Percentiles rank a stretch among this genome's conserved stretches.
phyloP scores from a whole-genome alignment of 2,888 invertebrate genomes.

The Stegophylla sp. region DNA sequence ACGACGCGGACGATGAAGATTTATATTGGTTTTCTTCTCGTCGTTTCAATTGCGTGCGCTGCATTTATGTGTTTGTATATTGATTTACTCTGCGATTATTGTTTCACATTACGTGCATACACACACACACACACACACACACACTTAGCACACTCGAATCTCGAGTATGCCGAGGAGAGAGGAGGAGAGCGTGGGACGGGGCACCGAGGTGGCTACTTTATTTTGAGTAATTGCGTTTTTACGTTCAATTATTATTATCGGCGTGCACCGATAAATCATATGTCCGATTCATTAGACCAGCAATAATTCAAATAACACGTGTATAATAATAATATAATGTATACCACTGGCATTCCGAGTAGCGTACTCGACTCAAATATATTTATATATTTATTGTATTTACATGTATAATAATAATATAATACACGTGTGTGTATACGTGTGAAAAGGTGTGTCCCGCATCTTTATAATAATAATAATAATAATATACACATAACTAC shows the following conservation, averaged over 20 bases:
- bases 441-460: constrained; percentile 56
- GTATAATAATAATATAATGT: no score
- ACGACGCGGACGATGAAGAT: no score
- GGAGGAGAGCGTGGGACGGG: constrained; percentile 45
- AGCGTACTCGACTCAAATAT: constrained; percentile 5
- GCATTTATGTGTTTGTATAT: neutral
- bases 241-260: constrained; percentile 59
- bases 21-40: constrained; percentile 17
- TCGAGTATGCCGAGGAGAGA: constrained; percentile 17
- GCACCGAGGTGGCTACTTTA: constrained; percentile 55
- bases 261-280: constrained; percentile 54
- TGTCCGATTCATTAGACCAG: constrained; percentile 57
- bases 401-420: neutral
- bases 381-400: neutral
- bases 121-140: neutral
- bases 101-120: constrained; percentile 12
- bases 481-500: no score
- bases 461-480: no score
- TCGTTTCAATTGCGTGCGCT: neutral
- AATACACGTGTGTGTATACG: neutral
- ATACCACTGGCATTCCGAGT: constrained; percentile 36
- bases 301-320: constrained; percentile 47
- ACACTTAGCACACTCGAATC: no score
- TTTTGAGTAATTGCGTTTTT: constrained; percentile 57
- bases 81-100: constrained; percentile 42